Conservation (phyloP, 2,113 vertebrate species). For the Pantherophis guttatus region DNA sequence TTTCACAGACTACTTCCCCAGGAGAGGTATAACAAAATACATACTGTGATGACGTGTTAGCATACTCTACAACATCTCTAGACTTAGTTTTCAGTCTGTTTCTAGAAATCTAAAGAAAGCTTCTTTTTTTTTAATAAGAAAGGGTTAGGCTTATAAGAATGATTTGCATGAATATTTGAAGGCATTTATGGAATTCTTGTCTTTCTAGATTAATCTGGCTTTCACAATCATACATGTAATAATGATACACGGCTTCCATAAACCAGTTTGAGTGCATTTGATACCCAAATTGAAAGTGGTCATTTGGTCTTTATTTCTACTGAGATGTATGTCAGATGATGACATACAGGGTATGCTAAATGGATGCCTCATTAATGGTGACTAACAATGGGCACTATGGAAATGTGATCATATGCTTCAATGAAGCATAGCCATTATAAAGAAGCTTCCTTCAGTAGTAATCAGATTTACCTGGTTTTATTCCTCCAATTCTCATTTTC, state of each 20-base stretch:
- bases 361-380: constrained; percentile 37
- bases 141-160: constrained; percentile 30
- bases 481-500: neutral
- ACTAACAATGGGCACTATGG: constrained; percentile 27
- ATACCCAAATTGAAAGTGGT: constrained; percentile 46
- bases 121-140: constrained; percentile 34
- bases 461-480: constrained; percentile 38
- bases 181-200: constrained; percentile 8
- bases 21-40: neutral
- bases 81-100: neutral
- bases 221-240: constrained; percentile 53
- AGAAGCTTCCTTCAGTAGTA: constrained; percentile 35
- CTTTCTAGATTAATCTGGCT: constrained; percentile 39
- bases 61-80: neutral
- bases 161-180: constrained; percentile 40
- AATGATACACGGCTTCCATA: constrained; percentile 47
- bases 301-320: constrained; percentile 37
- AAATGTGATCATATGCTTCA: constrained; percentile 37
- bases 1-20: neutral
- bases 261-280: constrained; percentile 45
- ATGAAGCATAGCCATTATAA: constrained; percentile 51
- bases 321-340: constrained; percentile 37
- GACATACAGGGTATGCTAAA: constrained; percentile 31
- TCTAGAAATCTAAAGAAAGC: constrained; percentile 45
- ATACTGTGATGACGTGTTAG: neutral